These are phyloP conservation scores for Tanypteryx hageni DNA, from an alignment of 2,888 invertebrate genomes.

Conservation along the genomic window DNA sequence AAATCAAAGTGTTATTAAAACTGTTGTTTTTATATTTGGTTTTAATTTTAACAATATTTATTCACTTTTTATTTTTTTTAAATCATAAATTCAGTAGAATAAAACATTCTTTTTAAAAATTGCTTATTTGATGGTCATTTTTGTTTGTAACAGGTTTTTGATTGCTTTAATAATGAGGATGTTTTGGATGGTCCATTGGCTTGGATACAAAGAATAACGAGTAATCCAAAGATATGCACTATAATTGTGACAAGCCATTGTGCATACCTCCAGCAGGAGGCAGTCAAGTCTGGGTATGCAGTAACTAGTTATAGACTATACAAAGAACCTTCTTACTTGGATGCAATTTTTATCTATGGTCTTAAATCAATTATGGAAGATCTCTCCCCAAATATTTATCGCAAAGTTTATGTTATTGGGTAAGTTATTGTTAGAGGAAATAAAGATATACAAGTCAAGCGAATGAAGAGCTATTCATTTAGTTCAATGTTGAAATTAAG, in stretches of 20 bases:
- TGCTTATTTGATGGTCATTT: background rate
- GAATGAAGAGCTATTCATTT: too few relatives aligned
- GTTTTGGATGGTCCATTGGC: constrained; percentile 39
- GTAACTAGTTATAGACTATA: background rate
- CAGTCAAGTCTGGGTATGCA: background rate
- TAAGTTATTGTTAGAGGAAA: background rate
- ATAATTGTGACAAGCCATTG: constrained; percentile 33
- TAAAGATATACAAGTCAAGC: too few relatives aligned
- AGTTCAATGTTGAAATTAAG: background rate
- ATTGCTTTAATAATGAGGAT: constrained; percentile 15
- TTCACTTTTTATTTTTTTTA: background rate
- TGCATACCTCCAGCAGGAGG: constrained; percentile 47
- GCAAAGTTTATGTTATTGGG: constrained; percentile 37
- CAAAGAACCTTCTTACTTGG: constrained; percentile 24
- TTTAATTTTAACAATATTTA: too few relatives aligned
- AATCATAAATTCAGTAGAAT: background rate
- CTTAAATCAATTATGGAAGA: constrained; percentile 46
- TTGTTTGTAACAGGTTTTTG: constrained; percentile 19
- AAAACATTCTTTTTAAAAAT: background rate
- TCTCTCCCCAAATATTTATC: constrained; percentile 27
- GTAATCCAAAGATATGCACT: constrained; percentile 25
- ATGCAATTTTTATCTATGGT: constrained; percentile 43
- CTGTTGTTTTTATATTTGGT: too few relatives aligned
- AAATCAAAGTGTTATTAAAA: too few relatives aligned
- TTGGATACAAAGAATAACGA: constrained; percentile 31